phyloP scores from a whole-genome alignment of 92 coral and sea anemone genomes.

The Ricordea florida region DNA sequence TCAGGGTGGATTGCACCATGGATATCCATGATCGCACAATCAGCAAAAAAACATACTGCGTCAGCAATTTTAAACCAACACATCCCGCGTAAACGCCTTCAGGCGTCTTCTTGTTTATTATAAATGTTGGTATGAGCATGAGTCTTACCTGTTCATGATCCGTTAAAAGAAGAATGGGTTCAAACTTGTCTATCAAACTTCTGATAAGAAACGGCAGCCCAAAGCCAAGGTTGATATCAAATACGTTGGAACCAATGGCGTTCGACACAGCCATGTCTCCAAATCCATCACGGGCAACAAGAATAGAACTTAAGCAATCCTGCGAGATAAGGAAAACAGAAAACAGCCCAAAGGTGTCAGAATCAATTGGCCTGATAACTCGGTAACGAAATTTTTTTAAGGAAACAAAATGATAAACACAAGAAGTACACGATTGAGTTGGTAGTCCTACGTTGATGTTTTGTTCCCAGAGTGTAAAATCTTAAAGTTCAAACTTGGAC shows the following conservation, averaged over 20 bases:
- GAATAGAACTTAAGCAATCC: conserved; percentile 96
- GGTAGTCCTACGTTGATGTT: too few species aligned
- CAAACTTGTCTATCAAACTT: conserved; percentile 73
- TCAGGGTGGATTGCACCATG: too few species aligned
- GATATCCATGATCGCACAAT: too few species aligned
- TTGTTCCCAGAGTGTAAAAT: too few species aligned
- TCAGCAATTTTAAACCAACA: too few species aligned
- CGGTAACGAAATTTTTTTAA: background rate
- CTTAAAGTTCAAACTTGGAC: too few species aligned
- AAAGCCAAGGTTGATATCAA: conserved; percentile 97
- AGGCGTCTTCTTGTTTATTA: too few species aligned
- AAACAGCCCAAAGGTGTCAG: background rate
- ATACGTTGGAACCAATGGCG: conserved; percentile 99
- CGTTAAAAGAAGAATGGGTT: conserved; percentile 81
- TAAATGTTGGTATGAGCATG: too few species aligned
- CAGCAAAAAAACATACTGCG: too few species aligned
- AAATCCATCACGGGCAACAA: conserved; percentile 98
- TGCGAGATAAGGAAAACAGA: conserved; percentile 6
- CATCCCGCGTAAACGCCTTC: too few species aligned
- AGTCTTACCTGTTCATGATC: conserved; percentile 78
- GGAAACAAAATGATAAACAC: too few species aligned
- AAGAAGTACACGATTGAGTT: too few species aligned
- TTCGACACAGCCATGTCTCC: conserved; percentile 99
- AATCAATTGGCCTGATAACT: background rate
- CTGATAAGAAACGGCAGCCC: conserved; percentile 95